Percentiles rank a stretch among this genome's conserved stretches.
phyloP scores from a whole-genome alignment of 2,113 vertebrate genomes.

The Shinisaurus crocodilurus region DNA sequence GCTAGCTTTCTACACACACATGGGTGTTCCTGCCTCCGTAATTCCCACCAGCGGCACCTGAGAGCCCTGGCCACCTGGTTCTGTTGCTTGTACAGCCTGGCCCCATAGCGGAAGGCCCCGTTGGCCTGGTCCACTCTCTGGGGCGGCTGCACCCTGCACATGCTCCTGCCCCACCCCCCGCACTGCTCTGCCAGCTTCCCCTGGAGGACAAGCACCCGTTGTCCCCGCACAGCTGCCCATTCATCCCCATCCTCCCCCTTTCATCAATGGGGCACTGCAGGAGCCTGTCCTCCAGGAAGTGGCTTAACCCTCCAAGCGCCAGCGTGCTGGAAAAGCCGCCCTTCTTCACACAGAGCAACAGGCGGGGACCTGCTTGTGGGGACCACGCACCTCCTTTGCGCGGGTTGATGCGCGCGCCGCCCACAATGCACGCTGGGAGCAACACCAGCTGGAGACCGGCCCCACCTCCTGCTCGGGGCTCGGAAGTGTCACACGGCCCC shows the following conservation, averaged over 20 bases:
- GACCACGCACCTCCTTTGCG: neutral
- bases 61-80: too few relatives aligned
- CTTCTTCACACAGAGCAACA: neutral
- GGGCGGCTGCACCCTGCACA: neutral
- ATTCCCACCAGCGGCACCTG: neutral
- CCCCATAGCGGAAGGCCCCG: neutral
- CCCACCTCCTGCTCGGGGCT: neutral
- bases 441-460: too few relatives aligned
- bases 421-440: too few relatives aligned
- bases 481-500: neutral
- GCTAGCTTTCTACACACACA: neutral
- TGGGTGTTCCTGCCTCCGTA: neutral
- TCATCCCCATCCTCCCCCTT: neutral
- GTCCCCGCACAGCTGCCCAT: conserved; percentile 8
- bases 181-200: neutral
- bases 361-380: neutral
- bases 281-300: neutral
- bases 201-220: neutral
- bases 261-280: neutral
- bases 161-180: neutral
- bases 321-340: neutral
- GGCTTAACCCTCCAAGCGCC: neutral
- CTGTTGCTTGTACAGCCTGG: neutral
- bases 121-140: neutral
- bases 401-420: neutral